Conservation (phyloP, 2,797 vertebrate species). For the Sebastes steindachneri region DNA sequence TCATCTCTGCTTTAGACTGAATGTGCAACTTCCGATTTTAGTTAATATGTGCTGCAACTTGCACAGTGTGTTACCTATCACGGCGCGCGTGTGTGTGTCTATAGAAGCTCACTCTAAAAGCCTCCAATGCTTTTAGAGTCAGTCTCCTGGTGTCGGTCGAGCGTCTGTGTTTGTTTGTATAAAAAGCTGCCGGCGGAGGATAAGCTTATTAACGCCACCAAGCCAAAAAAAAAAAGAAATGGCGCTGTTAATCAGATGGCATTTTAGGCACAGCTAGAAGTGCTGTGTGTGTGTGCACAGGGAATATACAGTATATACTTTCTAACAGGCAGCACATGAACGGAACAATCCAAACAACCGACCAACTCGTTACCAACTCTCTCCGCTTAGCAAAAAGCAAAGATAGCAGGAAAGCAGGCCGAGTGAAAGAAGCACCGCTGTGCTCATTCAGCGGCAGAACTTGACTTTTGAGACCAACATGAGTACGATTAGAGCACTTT, state of each 20-base stretch:
- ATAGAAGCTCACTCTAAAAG: conserved; percentile 34
- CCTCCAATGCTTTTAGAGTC: conserved; percentile 43
- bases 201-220: conserved; percentile 60
- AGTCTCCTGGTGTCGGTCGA: conserved; percentile 36
- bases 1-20: neutral
- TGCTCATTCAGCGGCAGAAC: conserved; percentile 38
- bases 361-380: conserved; percentile 40
- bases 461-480: conserved; percentile 36
- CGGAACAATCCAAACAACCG: conserved; percentile 22
- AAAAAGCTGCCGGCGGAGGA: conserved; percentile 54
- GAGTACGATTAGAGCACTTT: conserved; percentile 29
- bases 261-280: conserved; percentile 61
- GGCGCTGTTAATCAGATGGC: conserved; percentile 61
- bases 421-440: conserved; percentile 26
- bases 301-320: conserved; percentile 18
- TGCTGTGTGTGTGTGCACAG: conserved; percentile 38
- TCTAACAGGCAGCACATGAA: neutral
- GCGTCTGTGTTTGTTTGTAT: conserved; percentile 50
- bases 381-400: conserved; percentile 29
- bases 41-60: neutral
- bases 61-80: neutral
- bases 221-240: conserved; percentile 24
- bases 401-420: conserved; percentile 25
- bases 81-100: neutral
- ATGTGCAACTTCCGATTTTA: neutral